Conservation (phyloP, 1,140 invertebrate species). For the Zaprionus ghesquierei region DNA sequence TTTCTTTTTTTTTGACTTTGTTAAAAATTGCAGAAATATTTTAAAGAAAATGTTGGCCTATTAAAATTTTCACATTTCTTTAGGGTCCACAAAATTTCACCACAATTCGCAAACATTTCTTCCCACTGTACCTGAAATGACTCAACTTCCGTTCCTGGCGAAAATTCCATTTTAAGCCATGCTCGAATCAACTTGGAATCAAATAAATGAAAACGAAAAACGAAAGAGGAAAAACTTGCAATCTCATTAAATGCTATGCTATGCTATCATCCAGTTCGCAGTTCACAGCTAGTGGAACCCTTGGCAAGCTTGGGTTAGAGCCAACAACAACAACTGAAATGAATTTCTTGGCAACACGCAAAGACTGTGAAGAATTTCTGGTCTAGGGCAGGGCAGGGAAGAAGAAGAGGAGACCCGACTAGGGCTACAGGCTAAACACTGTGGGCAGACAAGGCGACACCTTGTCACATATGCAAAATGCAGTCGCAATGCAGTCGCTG, state of each 20-base stretch:
- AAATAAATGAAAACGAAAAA: constrained; percentile 58
- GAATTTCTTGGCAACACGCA: constrained; percentile 48
- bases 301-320: constrained; percentile 53
- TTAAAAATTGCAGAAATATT: not conserved
- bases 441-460: constrained; percentile 21
- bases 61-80: not conserved
- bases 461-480: constrained; percentile 40
- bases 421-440: not conserved
- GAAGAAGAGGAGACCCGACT: not conserved
- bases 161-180: constrained; percentile 51
- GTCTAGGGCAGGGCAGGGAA: not conserved
- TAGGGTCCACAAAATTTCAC: not conserved
- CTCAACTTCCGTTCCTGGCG: constrained; percentile 51
- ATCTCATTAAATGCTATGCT: constrained; percentile 54
- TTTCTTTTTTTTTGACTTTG: too few relatives aligned
- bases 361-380: not conserved
- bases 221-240: constrained; percentile 44
- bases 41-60: not conserved
- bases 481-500: constrained; percentile 13
- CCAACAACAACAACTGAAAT: constrained; percentile 41
- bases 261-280: not conserved
- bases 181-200: constrained; percentile 46
- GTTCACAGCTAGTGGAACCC: not conserved
- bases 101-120: not conserved
- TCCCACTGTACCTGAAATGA: constrained; percentile 26